Base-by-base conservation (phyloP, 2,797 vertebrate species). In the Ciconia nigra region DNA sequence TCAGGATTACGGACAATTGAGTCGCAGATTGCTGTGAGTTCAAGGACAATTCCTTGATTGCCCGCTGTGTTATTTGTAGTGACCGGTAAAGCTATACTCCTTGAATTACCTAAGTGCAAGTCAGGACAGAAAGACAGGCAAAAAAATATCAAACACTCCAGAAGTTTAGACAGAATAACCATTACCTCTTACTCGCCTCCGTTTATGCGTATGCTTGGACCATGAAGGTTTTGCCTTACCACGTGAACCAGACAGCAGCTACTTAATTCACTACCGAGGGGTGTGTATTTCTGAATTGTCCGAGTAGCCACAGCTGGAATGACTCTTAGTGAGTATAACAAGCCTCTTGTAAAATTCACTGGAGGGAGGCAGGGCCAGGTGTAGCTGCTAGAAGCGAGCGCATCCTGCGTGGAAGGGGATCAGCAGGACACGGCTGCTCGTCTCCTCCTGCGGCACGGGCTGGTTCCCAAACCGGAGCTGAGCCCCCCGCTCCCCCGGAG, bases 91-190 rank as follows among this genome's bases (percentile, higher is more conserved):
- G 41, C 52, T 51, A 33, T 4, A 13, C 15, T 70, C 42, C 35
- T 61, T 51, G 11, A 49, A n/a, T 35, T 26, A 57, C 10, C 16
- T 15, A 28, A 55, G 41, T 9, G 37, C 11, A 63, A 37, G 31
- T 17, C 62, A 67, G 65, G 61, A 39, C 24, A 73, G 69, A 69
- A 85, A 72, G 44, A 39, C 25, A 52, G 49, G 28, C 4, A n/a
- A 46, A 83, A 85, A 25, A 4, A 0, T 3, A 52, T 3, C 4
- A 8, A 74, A 41, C 2, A 1, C 15, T 35, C 9, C n/a, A 24
- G 5, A 67, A 44, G 28, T 46, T 81, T 11, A 19, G 8, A 9
- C 11, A 16, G 24, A 61, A 46, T 10, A 55, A 47, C 22, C 35
- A 9, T 28, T 9, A 2, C n/a, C 29, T 51, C 52, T 35, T 10